Evolutionary conservation across 2,797 vertebrate species (phyloP).

Genomic region (Columba guinea): DNA sequence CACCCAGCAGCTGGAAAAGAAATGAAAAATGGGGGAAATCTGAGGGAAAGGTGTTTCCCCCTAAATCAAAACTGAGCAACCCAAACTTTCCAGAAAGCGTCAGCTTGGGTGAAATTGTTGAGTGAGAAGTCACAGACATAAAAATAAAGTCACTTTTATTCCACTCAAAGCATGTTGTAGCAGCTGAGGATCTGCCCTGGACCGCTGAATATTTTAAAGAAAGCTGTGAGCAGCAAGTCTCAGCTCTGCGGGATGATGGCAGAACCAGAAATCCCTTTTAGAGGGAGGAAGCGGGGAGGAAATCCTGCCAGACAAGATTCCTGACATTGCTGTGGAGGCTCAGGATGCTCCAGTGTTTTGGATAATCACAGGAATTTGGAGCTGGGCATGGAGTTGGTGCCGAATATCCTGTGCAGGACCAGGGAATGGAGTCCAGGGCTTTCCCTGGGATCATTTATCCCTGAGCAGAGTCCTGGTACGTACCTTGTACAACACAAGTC

Average conservation of each 20-base stretch:
- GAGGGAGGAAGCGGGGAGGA: background rate
- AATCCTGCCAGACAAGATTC: background rate
- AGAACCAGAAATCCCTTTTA: background rate
- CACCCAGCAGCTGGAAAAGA: background rate
- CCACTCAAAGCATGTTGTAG: background rate
- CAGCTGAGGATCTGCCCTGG: background rate
- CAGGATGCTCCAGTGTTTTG: background rate
- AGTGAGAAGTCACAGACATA: background rate
- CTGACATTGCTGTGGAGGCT: background rate
- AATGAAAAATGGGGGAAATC: background rate
- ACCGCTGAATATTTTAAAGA: background rate
- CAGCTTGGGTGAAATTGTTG: background rate
- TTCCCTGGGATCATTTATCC: background rate
- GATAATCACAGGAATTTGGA: background rate
- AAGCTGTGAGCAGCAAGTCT: background rate
- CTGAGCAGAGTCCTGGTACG: background rate
- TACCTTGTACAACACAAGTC: accelerated
- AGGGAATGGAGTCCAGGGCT: background rate
- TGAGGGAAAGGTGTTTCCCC: background rate
- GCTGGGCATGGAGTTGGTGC: accelerated
- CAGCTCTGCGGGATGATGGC: background rate
- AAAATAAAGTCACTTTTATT: background rate
- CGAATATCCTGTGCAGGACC: background rate
- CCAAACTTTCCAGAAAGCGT: background rate
- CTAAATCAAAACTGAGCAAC: background rate